Conservation (phyloP, 2,113 vertebrate genomes). For the Periophthalmus modestus region DNA sequence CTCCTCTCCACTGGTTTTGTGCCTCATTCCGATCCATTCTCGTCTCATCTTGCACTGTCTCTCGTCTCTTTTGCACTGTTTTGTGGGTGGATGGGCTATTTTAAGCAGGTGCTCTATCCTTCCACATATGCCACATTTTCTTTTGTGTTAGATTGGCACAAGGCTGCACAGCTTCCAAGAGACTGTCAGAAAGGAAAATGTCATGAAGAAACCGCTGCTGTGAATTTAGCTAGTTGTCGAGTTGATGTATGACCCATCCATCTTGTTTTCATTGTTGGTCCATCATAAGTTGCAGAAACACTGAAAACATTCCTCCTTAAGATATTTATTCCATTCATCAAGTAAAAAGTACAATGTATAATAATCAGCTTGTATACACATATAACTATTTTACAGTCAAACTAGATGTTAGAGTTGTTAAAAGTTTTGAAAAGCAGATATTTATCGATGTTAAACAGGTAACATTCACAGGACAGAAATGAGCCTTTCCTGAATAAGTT, state of each 20-base stretch:
- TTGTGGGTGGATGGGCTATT: constrained; percentile 47
- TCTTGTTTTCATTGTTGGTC: constrained; percentile 15
- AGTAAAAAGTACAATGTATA: too few species aligned
- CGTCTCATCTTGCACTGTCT: too few species aligned
- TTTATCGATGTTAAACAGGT: too few species aligned
- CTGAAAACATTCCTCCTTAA: not conserved
- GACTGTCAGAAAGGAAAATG: constrained; percentile 2
- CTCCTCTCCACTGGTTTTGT: not conserved
- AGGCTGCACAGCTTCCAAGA: constrained; percentile 6
- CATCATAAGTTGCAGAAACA: not conserved
- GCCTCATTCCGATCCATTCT: not conserved
- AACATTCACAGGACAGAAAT: too few species aligned
- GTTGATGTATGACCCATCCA: constrained; percentile 5
- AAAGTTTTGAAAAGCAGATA: too few species aligned
- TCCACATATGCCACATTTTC: constrained; percentile 1
- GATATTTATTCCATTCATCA: not conserved
- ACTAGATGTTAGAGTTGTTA: too few species aligned
- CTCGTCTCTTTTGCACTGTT: constrained; percentile 12
- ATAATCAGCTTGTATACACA: too few species aligned
- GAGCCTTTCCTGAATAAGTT: too few species aligned
- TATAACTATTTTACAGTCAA: too few species aligned
- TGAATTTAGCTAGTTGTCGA: constrained; percentile 22
- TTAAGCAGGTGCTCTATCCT: constrained; percentile 22
- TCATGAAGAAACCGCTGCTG: constrained; percentile 13
- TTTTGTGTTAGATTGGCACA: constrained; percentile 9